Evolutionary conservation across 2,797 vertebrate species (phyloP), one percentile per base, ranked within the genome.

Genomic region (Leptoclinus maculatus): DNA sequence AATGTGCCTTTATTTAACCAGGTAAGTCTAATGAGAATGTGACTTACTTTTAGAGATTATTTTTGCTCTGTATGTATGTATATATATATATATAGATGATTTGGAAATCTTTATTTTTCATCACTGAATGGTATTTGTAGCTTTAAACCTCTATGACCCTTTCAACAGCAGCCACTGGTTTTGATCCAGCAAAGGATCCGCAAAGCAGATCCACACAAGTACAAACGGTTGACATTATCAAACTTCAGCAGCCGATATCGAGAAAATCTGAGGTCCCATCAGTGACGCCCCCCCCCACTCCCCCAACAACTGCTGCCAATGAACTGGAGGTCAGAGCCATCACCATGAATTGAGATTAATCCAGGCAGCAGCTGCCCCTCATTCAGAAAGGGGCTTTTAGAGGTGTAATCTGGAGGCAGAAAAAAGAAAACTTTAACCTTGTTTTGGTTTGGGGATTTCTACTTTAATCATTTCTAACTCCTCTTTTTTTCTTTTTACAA

Each of bases 111-210:
- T 62, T 57, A 32, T 54, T 56, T 69, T 65, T 14, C 21, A 47
- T 65, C 73, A 21, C 14, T 71, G 45, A 69, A 36, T 69, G 12
- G 49, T 70, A 36, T 82, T 66, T 77, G 60, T 56, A 56, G 43
- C n/a, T 64, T 74, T 59, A 60, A 76, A 53, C 29, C 60, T 71
- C 65, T 9, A 16, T 49, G 29, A 43, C 47, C 29, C 27, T 36
- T 71, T 70, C 25, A 78, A 71, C 10, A 10, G 67, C 59, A 71
- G 65, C 65, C 80, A 39, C 36, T 71, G 71, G 41, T 71, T 12
- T 38, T 51, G 32, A 43, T 80, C 14, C 32, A 58, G 38, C 21
- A 45, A 11, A 5, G 2, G 39, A 66, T 71, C 63, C 27, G 39
- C 43, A 59, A 5, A 6, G 10, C 41, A 49, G 57, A 72, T 21